Evolutionary conservation across 2,113 vertebrate species (phyloP).

Genomic region (Barbus barbus): DNA sequence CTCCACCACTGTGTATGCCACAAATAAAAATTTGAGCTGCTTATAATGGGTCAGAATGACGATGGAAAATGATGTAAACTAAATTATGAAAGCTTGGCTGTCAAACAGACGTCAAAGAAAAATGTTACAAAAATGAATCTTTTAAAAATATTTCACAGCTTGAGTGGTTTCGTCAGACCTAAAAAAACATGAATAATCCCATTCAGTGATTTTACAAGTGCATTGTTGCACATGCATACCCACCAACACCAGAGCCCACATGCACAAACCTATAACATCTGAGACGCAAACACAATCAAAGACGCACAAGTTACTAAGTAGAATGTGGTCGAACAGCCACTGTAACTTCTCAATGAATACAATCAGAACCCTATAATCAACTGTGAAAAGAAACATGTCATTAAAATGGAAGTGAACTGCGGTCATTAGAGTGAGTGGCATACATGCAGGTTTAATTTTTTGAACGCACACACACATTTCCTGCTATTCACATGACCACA

Average conservation of each 20-base stretch:
- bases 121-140: neutral
- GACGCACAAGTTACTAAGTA: neutral
- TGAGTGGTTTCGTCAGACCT: neutral
- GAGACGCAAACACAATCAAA: neutral
- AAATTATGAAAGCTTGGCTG: neutral
- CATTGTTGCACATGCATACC: neutral
- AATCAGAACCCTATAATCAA: conserved; percentile 3
- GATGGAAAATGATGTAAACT: neutral
- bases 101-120: neutral
- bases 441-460: neutral
- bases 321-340: conserved; percentile 41
- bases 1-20: neutral
- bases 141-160: neutral
- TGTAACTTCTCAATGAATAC: conserved; percentile 5
- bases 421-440: neutral
- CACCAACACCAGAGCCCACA: conserved; percentile 8
- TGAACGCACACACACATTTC: neutral
- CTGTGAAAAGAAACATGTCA: neutral
- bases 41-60: too few species aligned
- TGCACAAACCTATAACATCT: neutral
- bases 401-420: neutral
- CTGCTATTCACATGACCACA: neutral
- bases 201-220: neutral
- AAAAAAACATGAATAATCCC: neutral
- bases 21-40: too few species aligned